Conservation (phyloP, 2,888 invertebrate genomes). For the Chouioia cunea region DNA sequence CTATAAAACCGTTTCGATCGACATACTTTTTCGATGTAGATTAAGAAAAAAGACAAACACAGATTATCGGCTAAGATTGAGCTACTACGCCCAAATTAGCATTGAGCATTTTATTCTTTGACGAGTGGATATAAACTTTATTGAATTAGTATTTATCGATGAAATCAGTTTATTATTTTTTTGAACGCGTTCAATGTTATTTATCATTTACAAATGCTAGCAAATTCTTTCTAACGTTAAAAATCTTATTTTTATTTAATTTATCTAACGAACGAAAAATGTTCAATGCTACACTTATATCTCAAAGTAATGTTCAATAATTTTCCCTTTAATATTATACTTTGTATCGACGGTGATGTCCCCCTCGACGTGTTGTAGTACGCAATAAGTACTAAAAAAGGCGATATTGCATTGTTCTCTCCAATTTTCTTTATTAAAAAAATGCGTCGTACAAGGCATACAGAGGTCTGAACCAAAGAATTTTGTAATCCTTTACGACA, state of each 20-base stretch:
- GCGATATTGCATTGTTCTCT: slow-evolving; percentile 1
- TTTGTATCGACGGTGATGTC: slow-evolving; percentile 52
- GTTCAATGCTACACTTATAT: slow-evolving; percentile 16
- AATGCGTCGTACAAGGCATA: slow-evolving; percentile 47
- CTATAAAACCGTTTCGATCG: slow-evolving; percentile 27
- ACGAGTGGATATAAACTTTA: slow-evolving; percentile 2
- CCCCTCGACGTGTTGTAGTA: slow-evolving; percentile 30
- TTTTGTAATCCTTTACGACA: slow-evolving; percentile 53
- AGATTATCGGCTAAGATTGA: not conserved
- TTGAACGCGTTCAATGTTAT: slow-evolving; percentile 18
- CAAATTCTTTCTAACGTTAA: not conserved
- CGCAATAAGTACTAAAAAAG: slow-evolving; percentile 31
- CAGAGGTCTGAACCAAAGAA: slow-evolving; percentile 62
- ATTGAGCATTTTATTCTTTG: slow-evolving; percentile 40
- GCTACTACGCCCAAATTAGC: slow-evolving; percentile 4
- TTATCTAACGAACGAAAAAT: slow-evolving; percentile 14
- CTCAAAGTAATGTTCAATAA: slow-evolving; percentile 17
- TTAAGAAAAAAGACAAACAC: slow-evolving; percentile 1
- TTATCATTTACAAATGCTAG: not conserved
- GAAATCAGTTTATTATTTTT: slow-evolving; percentile 7
- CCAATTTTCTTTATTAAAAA: slow-evolving; percentile 1
- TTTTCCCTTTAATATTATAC: slow-evolving; percentile 47
- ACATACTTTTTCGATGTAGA: slow-evolving; percentile 25
- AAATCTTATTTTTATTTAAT: slow-evolving; percentile 1
- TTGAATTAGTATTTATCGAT: slow-evolving; percentile 1